These are phyloP conservation scores for Bombyx huttoni DNA, from an alignment of 2,888 invertebrate genomes.

Conservation along the genomic window DNA sequence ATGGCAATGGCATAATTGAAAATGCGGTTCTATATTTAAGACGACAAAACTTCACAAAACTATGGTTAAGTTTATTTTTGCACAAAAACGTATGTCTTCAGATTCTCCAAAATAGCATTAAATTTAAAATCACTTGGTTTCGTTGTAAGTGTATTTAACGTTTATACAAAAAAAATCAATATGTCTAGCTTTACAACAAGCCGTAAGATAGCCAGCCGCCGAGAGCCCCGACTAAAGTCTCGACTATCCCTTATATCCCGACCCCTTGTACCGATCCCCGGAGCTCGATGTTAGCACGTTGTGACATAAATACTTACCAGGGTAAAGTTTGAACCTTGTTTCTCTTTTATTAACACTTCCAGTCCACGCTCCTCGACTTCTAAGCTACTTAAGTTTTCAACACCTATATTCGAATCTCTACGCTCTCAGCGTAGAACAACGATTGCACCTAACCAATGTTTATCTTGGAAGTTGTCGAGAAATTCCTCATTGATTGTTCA, in stretches of 20 bases:
- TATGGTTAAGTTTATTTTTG: too few relatives aligned
- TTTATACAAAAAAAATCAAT: constrained; percentile 40
- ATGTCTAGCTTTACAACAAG: constrained; percentile 30
- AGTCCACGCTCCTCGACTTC: constrained; percentile 10
- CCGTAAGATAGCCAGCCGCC: constrained; percentile 16
- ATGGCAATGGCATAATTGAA: too few relatives aligned
- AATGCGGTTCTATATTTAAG: too few relatives aligned
- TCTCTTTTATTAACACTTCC: constrained; percentile 37
- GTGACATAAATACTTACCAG: constrained; percentile 59
- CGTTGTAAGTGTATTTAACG: constrained; percentile 15
- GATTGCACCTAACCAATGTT: neutral
- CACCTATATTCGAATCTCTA: constrained; percentile 2
- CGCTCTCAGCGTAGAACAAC: neutral
- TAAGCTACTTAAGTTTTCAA: constrained; percentile 12
- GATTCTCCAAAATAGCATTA: too few relatives aligned
- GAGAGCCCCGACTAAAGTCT: constrained; percentile 27
- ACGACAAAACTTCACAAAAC: too few relatives aligned
- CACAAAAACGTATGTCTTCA: too few relatives aligned
- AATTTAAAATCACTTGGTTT: constrained; percentile 2
- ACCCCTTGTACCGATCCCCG: constrained; percentile 39
- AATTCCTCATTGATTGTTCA: neutral
- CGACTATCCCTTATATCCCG: constrained; percentile 33
- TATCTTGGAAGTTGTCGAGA: neutral
- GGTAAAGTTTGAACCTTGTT: constrained; percentile 47
- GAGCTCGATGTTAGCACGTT: constrained; percentile 48